A percentile compares a stretch with the other conserved stretches of the same genome.
Evolutionary conservation across 2,888 invertebrate genomes (phyloP).

Genomic region (Anagyrus pseudococci): DNA sequence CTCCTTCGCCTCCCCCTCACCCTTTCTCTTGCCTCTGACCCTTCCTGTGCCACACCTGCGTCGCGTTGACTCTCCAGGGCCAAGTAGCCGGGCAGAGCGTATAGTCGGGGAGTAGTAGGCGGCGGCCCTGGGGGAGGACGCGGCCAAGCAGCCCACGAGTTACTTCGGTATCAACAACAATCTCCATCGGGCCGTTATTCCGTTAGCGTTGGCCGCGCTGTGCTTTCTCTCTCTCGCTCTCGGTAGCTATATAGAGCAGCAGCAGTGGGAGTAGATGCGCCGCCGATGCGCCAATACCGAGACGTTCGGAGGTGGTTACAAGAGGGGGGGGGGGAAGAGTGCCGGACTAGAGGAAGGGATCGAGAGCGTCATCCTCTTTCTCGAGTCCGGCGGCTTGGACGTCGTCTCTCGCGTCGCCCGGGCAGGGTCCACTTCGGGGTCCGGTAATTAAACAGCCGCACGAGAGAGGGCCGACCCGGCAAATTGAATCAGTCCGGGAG

Average conservation of each 20-base stretch:
- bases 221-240: background rate
- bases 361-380: too few relatives aligned
- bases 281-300: conserved; percentile 39
- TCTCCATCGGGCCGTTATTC: conserved; percentile 60
- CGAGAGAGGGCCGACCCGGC: conserved; percentile 53
- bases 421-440: conserved; percentile 56
- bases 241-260: background rate
- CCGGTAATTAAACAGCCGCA: conserved; percentile 63
- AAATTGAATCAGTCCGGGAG: conserved; percentile 62
- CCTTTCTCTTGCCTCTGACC: conserved; percentile 18
- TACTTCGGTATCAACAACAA: conserved; percentile 62
- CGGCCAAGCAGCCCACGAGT: conserved; percentile 47
- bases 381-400: too few relatives aligned
- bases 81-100: too few relatives aligned
- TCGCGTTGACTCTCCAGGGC: background rate
- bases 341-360: too few relatives aligned
- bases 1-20: conserved; percentile 37
- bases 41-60: background rate
- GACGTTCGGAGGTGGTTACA: too few relatives aligned
- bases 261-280: conserved; percentile 44
- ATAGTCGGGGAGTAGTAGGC: background rate
- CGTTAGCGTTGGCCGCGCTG: conserved; percentile 52
- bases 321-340: too few relatives aligned
- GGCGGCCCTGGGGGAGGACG: too few relatives aligned
- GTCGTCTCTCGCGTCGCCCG: too few relatives aligned